Conservation (phyloP, 2,113 vertebrate genomes). For the Chionomys nivalis region DNA sequence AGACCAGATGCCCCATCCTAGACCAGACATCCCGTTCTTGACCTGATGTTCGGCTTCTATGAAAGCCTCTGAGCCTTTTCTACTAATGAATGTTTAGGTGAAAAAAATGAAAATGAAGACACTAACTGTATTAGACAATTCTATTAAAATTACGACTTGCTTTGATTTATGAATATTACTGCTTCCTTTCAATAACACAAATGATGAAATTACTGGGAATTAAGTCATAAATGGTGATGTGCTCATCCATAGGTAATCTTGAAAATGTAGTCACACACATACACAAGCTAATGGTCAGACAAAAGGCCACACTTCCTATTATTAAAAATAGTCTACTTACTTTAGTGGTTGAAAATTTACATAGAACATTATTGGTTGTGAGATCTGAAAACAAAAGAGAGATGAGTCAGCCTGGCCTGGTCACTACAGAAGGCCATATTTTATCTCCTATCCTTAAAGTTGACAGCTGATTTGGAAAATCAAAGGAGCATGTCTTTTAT, state of each 20-base stretch:
- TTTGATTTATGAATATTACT: background rate
- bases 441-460: background rate
- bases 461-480: background rate
- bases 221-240: background rate
- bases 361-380: constrained; percentile 62
- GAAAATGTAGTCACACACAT: background rate
- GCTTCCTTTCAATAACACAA: background rate
- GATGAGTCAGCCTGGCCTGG: background rate
- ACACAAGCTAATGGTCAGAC: background rate
- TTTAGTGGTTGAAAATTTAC: constrained; percentile 66
- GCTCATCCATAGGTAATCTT: background rate
- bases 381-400: constrained; percentile 67
- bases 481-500: no score
- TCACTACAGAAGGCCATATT: background rate
- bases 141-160: background rate
- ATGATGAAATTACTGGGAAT: background rate
- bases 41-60: background rate
- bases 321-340: constrained; percentile 59
- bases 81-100: background rate
- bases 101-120: background rate
- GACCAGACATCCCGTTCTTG: no score
- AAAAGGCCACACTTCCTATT: background rate
- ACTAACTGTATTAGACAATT: background rate
- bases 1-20: background rate
- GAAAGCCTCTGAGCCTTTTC: background rate